Conservation (phyloP, 2,797 vertebrate genomes). For the Lemur catta region DNA sequence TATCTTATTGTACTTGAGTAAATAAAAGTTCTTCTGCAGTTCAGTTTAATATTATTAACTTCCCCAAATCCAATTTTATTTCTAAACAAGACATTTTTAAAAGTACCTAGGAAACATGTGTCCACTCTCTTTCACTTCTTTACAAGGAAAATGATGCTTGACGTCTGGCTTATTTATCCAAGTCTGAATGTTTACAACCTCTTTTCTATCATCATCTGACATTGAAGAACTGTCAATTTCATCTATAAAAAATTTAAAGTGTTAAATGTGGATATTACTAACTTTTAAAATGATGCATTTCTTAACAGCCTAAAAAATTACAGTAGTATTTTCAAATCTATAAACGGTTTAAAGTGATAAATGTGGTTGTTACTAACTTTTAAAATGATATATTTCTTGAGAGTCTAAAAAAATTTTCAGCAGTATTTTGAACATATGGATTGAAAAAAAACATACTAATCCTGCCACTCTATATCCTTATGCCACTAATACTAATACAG, state of each 20-base stretch:
- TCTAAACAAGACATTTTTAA: conserved; percentile 41
- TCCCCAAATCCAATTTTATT: conserved; percentile 30
- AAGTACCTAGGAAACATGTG: conserved; percentile 98
- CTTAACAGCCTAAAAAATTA: conserved; percentile 21
- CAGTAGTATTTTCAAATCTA: conserved; percentile 84
- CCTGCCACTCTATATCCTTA: conserved; percentile 5
- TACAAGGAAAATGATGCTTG: conserved; percentile 96
- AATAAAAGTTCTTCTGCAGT: conserved; percentile 18
- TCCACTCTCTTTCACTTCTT: conserved; percentile 97
- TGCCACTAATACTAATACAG: background rate
- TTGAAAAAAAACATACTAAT: background rate
- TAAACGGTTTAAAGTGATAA: conserved; percentile 43
- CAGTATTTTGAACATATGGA: background rate
- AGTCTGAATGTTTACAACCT: conserved; percentile 97
- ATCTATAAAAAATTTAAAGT: conserved; percentile 85
- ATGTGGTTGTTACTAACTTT: background rate
- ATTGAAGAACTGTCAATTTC: conserved; percentile 99
- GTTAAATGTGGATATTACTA: conserved; percentile 7
- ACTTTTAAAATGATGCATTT: background rate
- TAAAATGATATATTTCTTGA: conserved; percentile 32
- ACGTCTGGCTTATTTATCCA: conserved; percentile 99
- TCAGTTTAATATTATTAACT: conserved; percentile 33
- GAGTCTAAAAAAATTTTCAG: background rate
- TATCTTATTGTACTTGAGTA: background rate
- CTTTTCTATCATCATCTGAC: conserved; percentile 98